A percentile compares a stretch with the other conserved stretches of the same genome.
Conservation (phyloP, 2,888 invertebrate genomes). For the Ceriagrion tenellum region DNA sequence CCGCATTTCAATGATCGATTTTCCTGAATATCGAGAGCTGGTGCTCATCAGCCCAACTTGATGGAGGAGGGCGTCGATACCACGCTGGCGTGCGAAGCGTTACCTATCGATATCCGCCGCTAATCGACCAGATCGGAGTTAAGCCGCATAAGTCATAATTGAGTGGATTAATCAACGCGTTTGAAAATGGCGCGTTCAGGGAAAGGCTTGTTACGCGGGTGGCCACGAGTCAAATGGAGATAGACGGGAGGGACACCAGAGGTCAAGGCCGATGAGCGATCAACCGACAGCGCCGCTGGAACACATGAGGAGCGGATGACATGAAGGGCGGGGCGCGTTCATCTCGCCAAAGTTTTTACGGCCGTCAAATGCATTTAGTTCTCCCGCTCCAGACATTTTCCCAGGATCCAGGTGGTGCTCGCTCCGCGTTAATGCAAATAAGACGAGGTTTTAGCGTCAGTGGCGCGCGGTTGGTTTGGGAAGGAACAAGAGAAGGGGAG, state of each 20-base stretch:
- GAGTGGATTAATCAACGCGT: background rate
- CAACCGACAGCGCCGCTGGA: background rate
- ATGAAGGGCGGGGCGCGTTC: background rate
- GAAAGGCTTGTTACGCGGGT: background rate
- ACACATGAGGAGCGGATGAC: background rate
- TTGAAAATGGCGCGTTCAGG: background rate
- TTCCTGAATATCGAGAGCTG: too few relatives aligned
- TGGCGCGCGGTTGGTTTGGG: background rate
- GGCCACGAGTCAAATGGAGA: background rate
- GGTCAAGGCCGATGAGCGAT: background rate
- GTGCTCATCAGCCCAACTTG: too few relatives aligned
- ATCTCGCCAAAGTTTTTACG: background rate
- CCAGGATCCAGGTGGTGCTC: background rate
- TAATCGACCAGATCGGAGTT: background rate
- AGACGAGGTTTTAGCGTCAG: background rate
- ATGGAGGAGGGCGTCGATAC: too few relatives aligned
- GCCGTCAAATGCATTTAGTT: slow-evolving; percentile 17
- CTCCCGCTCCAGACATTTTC: background rate
- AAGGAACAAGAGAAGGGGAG: too few relatives aligned
- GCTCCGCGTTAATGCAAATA: background rate
- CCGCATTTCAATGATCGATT: too few relatives aligned
- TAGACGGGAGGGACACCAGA: background rate
- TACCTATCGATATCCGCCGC: background rate
- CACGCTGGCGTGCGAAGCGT: background rate
- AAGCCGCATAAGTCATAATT: background rate